Base-by-base conservation (phyloP, 2,888 invertebrate genomes). In the Dioctria linearis region DNA sequence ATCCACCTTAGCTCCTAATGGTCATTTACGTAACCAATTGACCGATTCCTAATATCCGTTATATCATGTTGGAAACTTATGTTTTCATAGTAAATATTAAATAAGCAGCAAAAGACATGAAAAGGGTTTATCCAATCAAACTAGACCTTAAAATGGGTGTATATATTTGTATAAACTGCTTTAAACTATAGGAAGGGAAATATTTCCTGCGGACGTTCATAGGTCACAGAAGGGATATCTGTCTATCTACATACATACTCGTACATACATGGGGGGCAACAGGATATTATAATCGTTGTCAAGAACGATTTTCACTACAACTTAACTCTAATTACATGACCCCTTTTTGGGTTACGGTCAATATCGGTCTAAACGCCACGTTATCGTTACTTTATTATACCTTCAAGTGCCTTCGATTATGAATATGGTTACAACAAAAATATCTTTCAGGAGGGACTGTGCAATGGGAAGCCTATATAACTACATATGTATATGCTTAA, bases 361-460 rank as follows among this genome's bases (percentile, higher is more conserved):
- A 71, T 71, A 71, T 54, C 54, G 54, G 71, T 54, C 71, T 71
- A 71, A 71, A 71, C 54, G 71, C 71, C 54, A 71, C 71, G 25
- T 71, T 71, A 71, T 71, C 54, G 71, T 71, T 71, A 71, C 71
- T 71, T 71, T 71, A 71, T 71, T 49, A 54, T 25, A 25, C 54
- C 11, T 71, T 54, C 71, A 71, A 71, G 54, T 71, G 54, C 71
- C 71, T 71, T 54, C 71, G 71, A 49, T 71, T 71, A 71, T 54
- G 25, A 71, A 54, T 71, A 71, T 54, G 71, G 51, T 54, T 71
- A 67, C 67, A 8, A 67, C 42, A 25, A 46, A 46, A 43, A 25
- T 25, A 25, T 25, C 25, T 25, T 46, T 6, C 67, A 42, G 65
- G 39, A n/a, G 40, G 65, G 65, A 25, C 42, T 65, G 65, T 42